Evolutionary conservation across 2,888 invertebrate species (phyloP), one percentile per base, ranked within the genome.

Genomic region (Stenodera caucasica): DNA sequence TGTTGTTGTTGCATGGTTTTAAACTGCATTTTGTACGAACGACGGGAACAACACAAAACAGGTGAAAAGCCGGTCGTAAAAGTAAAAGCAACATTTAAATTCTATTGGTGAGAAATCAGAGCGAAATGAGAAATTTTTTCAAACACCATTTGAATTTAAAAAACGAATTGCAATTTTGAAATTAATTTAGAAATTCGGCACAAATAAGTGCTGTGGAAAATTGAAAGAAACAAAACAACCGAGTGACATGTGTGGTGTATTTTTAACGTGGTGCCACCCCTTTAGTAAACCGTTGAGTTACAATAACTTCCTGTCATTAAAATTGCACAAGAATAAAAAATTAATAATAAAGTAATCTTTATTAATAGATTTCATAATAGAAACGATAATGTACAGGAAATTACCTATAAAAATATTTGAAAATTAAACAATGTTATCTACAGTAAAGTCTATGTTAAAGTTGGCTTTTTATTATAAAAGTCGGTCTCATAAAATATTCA

Each of bases 41-140:
- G n/a, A n/a, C n/a, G n/a, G n/a, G n/a, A n/a, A n/a, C n/a, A n/a
- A 29, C 8, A 50, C 14, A 26, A 50, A 50, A 30, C 50, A 30
- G 9, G 32, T 32, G 49, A 26, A 49, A 49, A 49, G 49, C 32
- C 49, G 18, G 49, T 49, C 49, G n/a, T 14, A 6, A 49, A 49
- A 49, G 49, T 49, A 49, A 49, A 49, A 49, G 49, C 49, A 18
- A 26, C 5, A 45, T 2, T 14, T n/a, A n/a, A 7, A 26, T 26
- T 26, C 26, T 26, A 32, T 37, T 15, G 12, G 8, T 8, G 33
- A 2, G 26, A 51, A 51, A 51, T 32, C n/a, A 14, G 51, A 29
- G 49, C 49, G 7, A 45, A 45, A 45, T 21, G 49, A 14, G 7
- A 40, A n/a, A 12, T 45, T 45, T 21, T n/a, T n/a, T n/a, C n/a